These are phyloP conservation scores for Drosophila baimaii DNA, from an alignment of 1,140 invertebrate species.

Conservation along the genomic window DNA sequence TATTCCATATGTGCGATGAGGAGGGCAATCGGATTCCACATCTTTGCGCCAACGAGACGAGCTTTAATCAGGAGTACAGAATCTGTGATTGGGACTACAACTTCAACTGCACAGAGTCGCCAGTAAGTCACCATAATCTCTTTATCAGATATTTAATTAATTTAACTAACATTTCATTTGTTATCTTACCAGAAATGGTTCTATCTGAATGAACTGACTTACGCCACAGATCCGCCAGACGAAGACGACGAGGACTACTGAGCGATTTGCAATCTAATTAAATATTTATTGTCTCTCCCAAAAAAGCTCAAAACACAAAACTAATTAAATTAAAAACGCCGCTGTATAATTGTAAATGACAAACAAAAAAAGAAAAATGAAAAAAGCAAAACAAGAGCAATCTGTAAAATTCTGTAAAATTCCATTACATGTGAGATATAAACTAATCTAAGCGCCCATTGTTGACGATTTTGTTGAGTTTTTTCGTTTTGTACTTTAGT, in stretches of 20 bases:
- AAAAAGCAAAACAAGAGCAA: constrained; percentile 24
- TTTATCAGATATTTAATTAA: not conserved
- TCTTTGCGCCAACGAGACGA: constrained; percentile 87
- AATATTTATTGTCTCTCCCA: constrained; percentile 72
- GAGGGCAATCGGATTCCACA: constrained; percentile 87
- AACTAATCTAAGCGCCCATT: constrained; percentile 70
- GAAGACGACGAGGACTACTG: constrained; percentile 84
- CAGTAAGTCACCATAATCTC: constrained; percentile 50
- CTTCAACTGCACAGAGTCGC: constrained; percentile 86
- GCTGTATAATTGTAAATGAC: constrained; percentile 22
- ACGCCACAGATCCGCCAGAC: constrained; percentile 87
- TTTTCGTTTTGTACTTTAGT: constrained; percentile 76
- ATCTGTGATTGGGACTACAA: constrained; percentile 88
- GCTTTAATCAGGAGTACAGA: constrained; percentile 87
- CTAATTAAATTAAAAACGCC: constrained; percentile 65
- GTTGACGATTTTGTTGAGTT: constrained; percentile 78
- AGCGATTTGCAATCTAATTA: constrained; percentile 55
- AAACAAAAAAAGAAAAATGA: constrained; percentile 9
- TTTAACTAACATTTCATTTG: not conserved
- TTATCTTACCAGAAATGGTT: constrained; percentile 84
- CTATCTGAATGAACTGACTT: constrained; percentile 87
- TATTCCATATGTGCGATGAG: constrained; percentile 88
- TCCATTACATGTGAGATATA: constrained; percentile 38
- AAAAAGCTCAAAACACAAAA: constrained; percentile 45
- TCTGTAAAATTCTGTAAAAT: constrained; percentile 42